Evolutionary conservation across 2,888 invertebrate genomes (phyloP), one percentile per base, ranked within the genome.

Genomic region (Rambutsinella grinnellia): DNA sequence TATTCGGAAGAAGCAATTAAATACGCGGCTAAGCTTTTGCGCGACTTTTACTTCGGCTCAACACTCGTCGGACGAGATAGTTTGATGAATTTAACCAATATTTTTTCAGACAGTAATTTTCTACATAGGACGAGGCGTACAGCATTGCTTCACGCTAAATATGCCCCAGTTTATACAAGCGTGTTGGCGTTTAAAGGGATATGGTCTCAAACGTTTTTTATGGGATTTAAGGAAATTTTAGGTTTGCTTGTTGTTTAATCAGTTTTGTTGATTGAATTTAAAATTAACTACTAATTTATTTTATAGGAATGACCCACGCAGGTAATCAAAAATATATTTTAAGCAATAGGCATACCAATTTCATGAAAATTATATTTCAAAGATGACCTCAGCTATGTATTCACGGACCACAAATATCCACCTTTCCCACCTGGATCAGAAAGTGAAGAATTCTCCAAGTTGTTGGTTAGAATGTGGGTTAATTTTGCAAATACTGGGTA

Each of bases 401-500:
- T 79, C 54, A 69, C 60, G 21, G 57, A 63, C 58, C 56, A 24
- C 47, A 56, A 61, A 49, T 79, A 74, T 51, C 79, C 79, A 13
- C 61, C 62, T 10, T 63, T 79, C 47, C 58, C 54, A 21, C 46
- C 28, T 3, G 49, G 28, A 13, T 68, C 76, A 23, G 28, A 63
- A 44, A 57, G 58, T 27, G 72, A 77, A 61, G 15, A 1, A 19
- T 74, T 69, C 36, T 69, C 68, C 0, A 77, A 74, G 36, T 13
- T 58, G 6, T 60, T 74, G 26, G 60, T 79, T 0, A 36, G 62
- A 28, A 26, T 65, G 28, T 66, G 58, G 27, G 74, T 62, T 2
- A 56, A 63, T 10, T 76, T 79, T 65, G 74, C 79, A 8, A 69
- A 67, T 15, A 53, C 23, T 10, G 79, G 79, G 79, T 79, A 58